Evolutionary conservation across 1,140 invertebrate species (phyloP).

Genomic region (Antheraea pernyi): DNA sequence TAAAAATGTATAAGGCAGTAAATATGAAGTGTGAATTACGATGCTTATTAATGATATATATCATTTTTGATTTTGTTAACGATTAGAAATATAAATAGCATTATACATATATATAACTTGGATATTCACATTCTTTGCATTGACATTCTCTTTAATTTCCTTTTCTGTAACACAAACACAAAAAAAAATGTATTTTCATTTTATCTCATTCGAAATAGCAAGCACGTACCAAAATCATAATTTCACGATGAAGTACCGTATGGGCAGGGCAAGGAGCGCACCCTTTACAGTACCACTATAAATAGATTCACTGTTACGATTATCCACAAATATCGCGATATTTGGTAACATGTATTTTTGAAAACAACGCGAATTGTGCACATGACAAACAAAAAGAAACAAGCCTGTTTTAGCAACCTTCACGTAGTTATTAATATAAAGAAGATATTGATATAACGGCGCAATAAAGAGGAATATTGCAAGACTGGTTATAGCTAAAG

Average conservation of each 20-base stretch:
- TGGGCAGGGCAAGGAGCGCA: constrained; percentile 32
- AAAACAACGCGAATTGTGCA: constrained; percentile 8
- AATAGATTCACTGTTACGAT: constrained; percentile 46
- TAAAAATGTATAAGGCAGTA: no score
- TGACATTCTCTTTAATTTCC: neutral
- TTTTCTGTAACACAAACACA: neutral
- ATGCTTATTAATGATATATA: no score
- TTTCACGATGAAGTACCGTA: constrained; percentile 53
- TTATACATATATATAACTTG: no score
- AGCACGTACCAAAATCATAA: constrained; percentile 61
- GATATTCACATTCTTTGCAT: constrained; percentile 35
- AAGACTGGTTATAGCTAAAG: no score
- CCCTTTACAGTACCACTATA: constrained; percentile 34
- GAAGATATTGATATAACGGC: no score
- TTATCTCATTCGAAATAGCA: constrained; percentile 59
- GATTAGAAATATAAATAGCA: no score
- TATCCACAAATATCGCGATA: constrained; percentile 28
- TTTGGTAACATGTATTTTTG: constrained; percentile 25
- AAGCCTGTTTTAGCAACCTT: no score
- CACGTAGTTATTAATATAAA: no score
- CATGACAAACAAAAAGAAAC: no score
- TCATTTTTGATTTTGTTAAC: no score
- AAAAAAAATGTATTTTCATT: constrained; percentile 13
- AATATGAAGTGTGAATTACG: no score
- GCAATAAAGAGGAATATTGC: no score